phyloP scores from a whole-genome alignment of 2,888 invertebrate genomes.

The Pachymerium ferrugineum region DNA sequence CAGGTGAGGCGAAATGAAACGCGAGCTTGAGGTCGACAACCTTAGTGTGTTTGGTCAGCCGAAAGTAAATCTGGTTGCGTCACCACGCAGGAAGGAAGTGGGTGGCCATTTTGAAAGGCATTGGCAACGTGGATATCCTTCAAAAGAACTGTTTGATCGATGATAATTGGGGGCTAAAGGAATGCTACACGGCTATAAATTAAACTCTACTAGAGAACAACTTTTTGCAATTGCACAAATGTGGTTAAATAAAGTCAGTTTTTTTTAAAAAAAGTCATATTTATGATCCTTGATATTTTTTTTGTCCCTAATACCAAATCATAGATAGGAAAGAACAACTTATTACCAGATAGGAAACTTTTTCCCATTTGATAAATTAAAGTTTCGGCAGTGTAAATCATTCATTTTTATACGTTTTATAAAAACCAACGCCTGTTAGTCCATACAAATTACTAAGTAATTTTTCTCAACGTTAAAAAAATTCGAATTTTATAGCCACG shows the following conservation, averaged over 20 bases:
- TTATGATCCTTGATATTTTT: not conserved
- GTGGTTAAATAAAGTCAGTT: slow-evolving; percentile 10
- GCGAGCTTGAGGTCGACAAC: slow-evolving; percentile 7
- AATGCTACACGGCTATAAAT: slow-evolving; percentile 15
- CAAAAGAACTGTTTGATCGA: slow-evolving; percentile 6
- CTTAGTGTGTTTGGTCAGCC: slow-evolving; percentile 8
- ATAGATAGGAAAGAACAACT: not conserved
- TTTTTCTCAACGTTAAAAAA: not conserved
- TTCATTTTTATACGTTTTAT: not conserved
- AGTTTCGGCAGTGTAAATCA: not conserved
- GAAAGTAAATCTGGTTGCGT: slow-evolving; percentile 5
- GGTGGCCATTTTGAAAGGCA: slow-evolving; percentile 14
- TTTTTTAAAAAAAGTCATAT: not conserved
- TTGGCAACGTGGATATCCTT: slow-evolving; percentile 1
- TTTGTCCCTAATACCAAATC: not conserved
- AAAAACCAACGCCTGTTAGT: not conserved
- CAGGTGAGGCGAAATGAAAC: not conserved
- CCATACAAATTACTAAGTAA: not conserved
- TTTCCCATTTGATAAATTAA: slow-evolving; percentile 17
- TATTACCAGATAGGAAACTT: not conserved
- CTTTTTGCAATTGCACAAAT: slow-evolving; percentile 16
- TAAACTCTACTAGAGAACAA: not conserved
- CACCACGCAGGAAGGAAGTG: not conserved
- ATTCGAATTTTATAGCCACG: not conserved
- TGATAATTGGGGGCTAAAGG: slow-evolving; percentile 13